phyloP scores from a whole-genome alignment of 2,797 vertebrate genomes.

The Jordanella pulchra region DNA sequence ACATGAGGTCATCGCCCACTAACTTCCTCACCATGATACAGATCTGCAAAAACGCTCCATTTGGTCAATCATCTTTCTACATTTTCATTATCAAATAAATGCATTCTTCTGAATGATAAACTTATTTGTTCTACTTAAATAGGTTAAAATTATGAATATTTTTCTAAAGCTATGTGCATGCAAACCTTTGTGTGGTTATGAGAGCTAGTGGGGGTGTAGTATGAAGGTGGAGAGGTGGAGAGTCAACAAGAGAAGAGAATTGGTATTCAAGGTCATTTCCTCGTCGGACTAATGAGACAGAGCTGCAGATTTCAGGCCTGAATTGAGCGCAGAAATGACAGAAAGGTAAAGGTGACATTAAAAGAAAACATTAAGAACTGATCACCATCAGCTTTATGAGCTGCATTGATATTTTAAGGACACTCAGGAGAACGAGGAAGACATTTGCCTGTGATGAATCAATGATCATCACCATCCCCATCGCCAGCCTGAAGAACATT shows the following conservation, averaged over 20 bases:
- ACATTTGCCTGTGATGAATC: conserved; percentile 73
- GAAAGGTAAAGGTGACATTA: conserved; percentile 21
- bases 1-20: conserved; percentile 38
- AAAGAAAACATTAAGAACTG: background rate
- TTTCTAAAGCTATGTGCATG: background rate
- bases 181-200: too few relatives aligned
- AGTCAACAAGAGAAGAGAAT: conserved; percentile 1
- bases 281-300: conserved; percentile 29
- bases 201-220: background rate
- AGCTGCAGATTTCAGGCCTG: conserved; percentile 25
- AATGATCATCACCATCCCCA: conserved; percentile 79
- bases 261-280: conserved; percentile 44
- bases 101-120: background rate
- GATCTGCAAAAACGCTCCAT: background rate
- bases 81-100: background rate
- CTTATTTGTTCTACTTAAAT: background rate
- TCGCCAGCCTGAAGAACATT: conserved; percentile 47
- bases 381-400: background rate
- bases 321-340: background rate
- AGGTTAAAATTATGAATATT: background rate
- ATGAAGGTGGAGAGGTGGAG: too few relatives aligned
- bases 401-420: background rate
- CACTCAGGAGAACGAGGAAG: conserved; percentile 64
- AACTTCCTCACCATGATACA: conserved; percentile 46
- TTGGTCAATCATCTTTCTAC: too few relatives aligned